A percentile compares a stretch with the other conserved stretches of the same genome.
These are phyloP conservation scores for Glaucopsyche alexis DNA, from an alignment of 2,888 invertebrate genomes.

Conservation along the genomic window DNA sequence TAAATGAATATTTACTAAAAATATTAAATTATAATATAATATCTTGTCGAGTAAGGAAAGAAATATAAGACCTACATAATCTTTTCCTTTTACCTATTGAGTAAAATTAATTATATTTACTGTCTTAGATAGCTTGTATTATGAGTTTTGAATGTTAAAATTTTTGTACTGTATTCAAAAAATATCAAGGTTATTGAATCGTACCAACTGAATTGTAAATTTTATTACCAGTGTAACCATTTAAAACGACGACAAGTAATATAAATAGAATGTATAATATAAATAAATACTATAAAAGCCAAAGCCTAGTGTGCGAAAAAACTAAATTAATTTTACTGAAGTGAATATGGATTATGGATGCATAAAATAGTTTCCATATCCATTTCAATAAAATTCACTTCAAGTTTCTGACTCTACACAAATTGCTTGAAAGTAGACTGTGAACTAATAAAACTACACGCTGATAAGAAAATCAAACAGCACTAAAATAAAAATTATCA, in stretches of 20 bases:
- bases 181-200: constrained; percentile 6
- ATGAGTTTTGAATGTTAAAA: background rate
- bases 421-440: background rate
- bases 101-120: background rate
- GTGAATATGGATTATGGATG: too few species aligned
- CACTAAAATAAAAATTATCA: constrained; percentile 21
- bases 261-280: too few species aligned
- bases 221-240: background rate
- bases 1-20: too few species aligned
- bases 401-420: background rate
- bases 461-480: constrained; percentile 24
- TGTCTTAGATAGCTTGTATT: too few species aligned
- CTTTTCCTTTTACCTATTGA: background rate
- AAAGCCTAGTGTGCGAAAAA: too few species aligned
- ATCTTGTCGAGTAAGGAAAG: too few species aligned
- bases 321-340: too few species aligned
- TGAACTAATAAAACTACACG: constrained; percentile 7
- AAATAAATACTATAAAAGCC: too few species aligned
- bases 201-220: background rate
- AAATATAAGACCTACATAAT: too few species aligned
- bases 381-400: too few species aligned
- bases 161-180: background rate
- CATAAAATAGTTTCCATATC: too few species aligned
- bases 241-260: background rate
- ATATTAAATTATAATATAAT: too few species aligned